Conservation (phyloP, 2,113 vertebrate species). For the Mesembrinibis cayennensis region DNA sequence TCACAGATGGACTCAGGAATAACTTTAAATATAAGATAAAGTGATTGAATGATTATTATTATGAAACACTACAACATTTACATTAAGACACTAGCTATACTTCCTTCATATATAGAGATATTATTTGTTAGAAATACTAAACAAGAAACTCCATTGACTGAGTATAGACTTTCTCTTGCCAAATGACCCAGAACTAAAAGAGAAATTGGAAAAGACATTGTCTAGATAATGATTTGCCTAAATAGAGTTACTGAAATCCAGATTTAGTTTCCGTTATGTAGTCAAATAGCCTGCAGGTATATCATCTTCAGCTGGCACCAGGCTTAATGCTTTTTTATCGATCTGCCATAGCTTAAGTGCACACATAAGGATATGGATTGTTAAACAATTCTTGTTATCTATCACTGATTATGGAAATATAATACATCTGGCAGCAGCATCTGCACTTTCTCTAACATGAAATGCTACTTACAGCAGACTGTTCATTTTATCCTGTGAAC, state of each 20-base stretch:
- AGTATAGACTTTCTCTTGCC: not conserved
- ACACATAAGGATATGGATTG: not conserved
- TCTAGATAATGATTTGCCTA: slow-evolving; percentile 15
- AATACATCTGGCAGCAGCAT: slow-evolving; percentile 19
- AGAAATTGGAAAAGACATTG: not conserved
- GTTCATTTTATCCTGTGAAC: not conserved
- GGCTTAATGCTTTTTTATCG: slow-evolving; percentile 30
- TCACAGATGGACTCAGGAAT: not conserved
- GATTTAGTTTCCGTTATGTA: not conserved
- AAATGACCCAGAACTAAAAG: not conserved
- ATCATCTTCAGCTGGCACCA: slow-evolving; percentile 18
- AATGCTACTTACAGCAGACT: not conserved
- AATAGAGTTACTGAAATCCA: slow-evolving; percentile 27
- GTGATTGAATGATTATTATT: not conserved
- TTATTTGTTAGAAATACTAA: not conserved
- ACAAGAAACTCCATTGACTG: not conserved
- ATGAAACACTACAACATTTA: not conserved
- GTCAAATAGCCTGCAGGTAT: slow-evolving; percentile 12
- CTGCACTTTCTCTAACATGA: not conserved
- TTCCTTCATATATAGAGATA: not conserved
- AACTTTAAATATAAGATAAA: not conserved
- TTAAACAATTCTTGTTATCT: not conserved
- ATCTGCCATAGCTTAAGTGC: slow-evolving; percentile 29
- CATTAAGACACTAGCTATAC: not conserved
- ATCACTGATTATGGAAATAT: slow-evolving; percentile 11